Evolutionary conservation across 2,797 vertebrate species (phyloP).

Genomic region (Clarias fuscus): DNA sequence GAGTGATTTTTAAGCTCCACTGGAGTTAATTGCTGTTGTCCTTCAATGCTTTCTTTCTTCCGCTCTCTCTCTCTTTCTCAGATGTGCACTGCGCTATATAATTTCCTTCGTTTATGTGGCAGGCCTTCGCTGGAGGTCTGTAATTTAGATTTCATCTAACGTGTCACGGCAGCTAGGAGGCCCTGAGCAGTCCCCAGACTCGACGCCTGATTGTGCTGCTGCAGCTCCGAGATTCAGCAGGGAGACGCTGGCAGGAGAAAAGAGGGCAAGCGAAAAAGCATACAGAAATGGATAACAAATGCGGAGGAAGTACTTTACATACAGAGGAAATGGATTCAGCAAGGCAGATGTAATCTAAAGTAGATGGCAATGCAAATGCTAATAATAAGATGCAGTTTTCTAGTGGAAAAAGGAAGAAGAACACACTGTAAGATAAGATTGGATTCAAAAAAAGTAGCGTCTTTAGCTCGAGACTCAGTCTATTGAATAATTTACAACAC

Average conservation of each 20-base stretch:
- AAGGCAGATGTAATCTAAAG: conserved; percentile 37
- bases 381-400: conserved; percentile 39
- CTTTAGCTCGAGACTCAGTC: conserved; percentile 11
- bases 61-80: background rate
- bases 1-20: conserved; percentile 44
- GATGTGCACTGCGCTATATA: conserved; percentile 9
- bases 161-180: conserved; percentile 14
- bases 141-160: conserved; percentile 36
- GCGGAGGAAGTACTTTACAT: conserved; percentile 30
- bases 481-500: conserved; percentile 43
- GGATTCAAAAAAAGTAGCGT: conserved; percentile 23
- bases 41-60: conserved; percentile 22
- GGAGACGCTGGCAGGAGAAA: background rate
- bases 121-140: conserved; percentile 25
- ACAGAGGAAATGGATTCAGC: conserved; percentile 38
- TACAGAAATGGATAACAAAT: conserved; percentile 28
- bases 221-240: background rate
- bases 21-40: conserved; percentile 57
- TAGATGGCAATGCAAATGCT: conserved; percentile 15
- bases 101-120: conserved; percentile 13
- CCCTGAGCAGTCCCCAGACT: conserved; percentile 19
- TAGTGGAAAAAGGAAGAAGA: background rate
- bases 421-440: conserved; percentile 11
- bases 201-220: conserved; percentile 3
- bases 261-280: background rate